Percentiles rank a stretch among this genome's conserved stretches.
Conservation (phyloP, 2,797 vertebrate species). For the Enteromius afrohamiltoni region DNA sequence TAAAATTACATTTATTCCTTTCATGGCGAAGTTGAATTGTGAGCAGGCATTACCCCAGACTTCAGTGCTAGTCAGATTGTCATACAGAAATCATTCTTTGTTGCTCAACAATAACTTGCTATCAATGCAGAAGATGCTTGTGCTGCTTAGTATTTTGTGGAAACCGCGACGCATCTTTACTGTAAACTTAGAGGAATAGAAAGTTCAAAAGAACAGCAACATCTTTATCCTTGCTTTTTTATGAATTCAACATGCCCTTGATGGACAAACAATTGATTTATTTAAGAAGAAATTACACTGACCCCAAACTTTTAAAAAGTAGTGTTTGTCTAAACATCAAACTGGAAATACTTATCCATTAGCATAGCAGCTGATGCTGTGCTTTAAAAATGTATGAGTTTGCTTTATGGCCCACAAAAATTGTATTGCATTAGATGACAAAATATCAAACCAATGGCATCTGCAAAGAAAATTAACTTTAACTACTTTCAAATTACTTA, state of each 20-base stretch:
- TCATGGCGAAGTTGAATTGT: neutral
- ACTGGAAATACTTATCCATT: neutral
- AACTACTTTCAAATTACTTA: neutral
- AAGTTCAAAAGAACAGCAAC: neutral
- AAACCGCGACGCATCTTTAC: neutral
- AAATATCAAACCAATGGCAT: neutral
- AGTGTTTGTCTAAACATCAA: neutral
- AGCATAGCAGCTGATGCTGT: neutral
- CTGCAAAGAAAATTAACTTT: neutral
- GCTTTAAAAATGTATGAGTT: neutral
- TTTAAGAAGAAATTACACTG: neutral
- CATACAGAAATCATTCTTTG: neutral
- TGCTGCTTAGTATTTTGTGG: neutral
- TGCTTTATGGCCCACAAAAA: neutral
- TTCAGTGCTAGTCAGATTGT: neutral
- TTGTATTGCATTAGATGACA: neutral
- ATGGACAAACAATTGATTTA: neutral
- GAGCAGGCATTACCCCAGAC: neutral
- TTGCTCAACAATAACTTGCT: neutral
- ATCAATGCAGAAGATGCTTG: neutral
- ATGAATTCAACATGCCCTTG: neutral
- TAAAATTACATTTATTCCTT: neutral
- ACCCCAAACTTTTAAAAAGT: neutral
- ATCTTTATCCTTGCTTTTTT: neutral
- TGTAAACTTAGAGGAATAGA: neutral